Conservation (phyloP, 2,113 vertebrate species). For the Odocoileus virginianus region DNA sequence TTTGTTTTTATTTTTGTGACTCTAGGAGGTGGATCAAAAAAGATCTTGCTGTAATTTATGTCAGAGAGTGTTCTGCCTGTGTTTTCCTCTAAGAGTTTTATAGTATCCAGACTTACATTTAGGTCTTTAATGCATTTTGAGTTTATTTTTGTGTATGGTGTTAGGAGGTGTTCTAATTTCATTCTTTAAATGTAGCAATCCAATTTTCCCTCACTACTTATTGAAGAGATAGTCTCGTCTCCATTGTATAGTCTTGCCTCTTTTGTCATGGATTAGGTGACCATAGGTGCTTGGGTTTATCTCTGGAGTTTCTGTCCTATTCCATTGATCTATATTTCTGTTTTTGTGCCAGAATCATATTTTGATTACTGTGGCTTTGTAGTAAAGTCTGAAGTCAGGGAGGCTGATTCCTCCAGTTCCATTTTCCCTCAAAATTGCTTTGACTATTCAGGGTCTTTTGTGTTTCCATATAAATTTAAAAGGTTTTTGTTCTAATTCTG, state of each 20-base stretch:
- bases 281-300: background rate
- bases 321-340: background rate
- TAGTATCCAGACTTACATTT: background rate
- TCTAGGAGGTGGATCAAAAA: background rate
- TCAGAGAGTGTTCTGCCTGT: background rate
- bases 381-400: background rate
- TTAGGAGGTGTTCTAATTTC: background rate
- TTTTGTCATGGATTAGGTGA: background rate
- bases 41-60: background rate
- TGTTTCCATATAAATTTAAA: background rate
- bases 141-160: background rate
- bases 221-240: background rate
- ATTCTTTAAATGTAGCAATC: background rate
- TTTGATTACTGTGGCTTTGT: background rate
- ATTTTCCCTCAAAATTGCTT: background rate
- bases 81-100: background rate
- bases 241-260: background rate
- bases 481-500: background rate
- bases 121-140: background rate
- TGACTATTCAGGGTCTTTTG: background rate
- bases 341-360: background rate
- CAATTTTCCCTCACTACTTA: background rate
- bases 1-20: background rate
- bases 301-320: background rate
- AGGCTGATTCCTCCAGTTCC: background rate